Conservation (phyloP, 2,888 invertebrate species). For the Drosophila lacicola region DNA sequence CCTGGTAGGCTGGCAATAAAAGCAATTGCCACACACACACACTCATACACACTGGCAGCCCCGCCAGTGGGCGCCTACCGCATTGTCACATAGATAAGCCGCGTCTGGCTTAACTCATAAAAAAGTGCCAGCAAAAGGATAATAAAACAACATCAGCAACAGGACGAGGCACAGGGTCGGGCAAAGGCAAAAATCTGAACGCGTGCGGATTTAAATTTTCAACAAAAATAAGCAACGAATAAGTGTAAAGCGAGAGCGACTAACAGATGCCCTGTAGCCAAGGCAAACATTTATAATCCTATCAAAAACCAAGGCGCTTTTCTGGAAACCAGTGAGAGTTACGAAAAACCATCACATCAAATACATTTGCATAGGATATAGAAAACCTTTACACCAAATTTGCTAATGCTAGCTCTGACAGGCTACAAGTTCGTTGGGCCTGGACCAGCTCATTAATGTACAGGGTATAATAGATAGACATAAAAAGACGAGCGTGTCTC, state of each 20-base stretch:
- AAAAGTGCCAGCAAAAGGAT: conserved; percentile 80
- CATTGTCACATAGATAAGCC: conserved; percentile 81
- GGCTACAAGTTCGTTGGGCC: too few species aligned
- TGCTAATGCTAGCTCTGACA: neutral
- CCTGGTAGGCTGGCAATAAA: conserved; percentile 72
- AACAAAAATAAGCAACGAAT: conserved; percentile 72
- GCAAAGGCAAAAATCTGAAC: conserved; percentile 53
- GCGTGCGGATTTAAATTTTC: conserved; percentile 80
- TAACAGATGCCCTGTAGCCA: conserved; percentile 14
- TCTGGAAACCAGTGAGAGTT: neutral
- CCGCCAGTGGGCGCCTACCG: conserved; percentile 70
- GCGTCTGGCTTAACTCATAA: conserved; percentile 82
- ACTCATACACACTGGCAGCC: neutral
- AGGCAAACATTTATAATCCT: neutral
- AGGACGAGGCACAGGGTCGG: conserved; percentile 4
- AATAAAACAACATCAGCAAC: conserved; percentile 62
- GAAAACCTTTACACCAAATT: neutral
- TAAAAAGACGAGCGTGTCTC: conserved; percentile 31
- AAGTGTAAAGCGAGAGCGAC: neutral
- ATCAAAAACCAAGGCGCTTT: neutral
- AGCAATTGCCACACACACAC: conserved; percentile 50
- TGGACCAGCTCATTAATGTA: neutral
- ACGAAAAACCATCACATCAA: too few species aligned
- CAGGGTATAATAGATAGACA: conserved; percentile 35
- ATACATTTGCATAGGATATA: neutral